Conservation (phyloP, 2,113 vertebrate genomes). For the Lycaon pictus region DNA sequence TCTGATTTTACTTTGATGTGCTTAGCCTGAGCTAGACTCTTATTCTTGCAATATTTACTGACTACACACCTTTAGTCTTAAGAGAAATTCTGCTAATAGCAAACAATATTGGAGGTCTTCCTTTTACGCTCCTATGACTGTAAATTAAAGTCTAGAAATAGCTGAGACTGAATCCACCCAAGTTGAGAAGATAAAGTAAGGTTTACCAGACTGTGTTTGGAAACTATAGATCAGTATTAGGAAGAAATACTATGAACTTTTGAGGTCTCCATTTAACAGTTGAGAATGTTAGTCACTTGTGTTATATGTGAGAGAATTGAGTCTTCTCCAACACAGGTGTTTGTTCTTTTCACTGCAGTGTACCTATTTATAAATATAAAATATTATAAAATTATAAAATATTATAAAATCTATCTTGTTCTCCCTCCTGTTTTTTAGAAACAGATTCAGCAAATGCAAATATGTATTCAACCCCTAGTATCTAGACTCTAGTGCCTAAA, state of each 20-base stretch:
- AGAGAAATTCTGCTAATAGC: background rate
- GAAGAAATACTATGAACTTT: background rate
- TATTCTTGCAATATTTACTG: background rate
- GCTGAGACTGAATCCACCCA: background rate
- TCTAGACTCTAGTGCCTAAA: background rate
- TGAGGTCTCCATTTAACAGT: background rate
- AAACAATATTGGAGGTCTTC: background rate
- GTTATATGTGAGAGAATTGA: background rate
- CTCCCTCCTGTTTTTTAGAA: background rate
- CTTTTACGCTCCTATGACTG: background rate
- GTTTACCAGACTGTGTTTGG: background rate
- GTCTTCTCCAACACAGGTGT: background rate
- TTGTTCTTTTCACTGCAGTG: background rate
- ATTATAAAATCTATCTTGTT: background rate
- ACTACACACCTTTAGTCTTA: background rate
- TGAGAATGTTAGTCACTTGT: background rate
- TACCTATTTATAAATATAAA: background rate
- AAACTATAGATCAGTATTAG: background rate
- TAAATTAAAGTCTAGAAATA: background rate
- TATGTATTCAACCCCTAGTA: background rate
- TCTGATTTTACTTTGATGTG: constrained; percentile 17
- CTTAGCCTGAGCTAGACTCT: background rate
- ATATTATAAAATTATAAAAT: background rate
- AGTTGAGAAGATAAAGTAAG: background rate
- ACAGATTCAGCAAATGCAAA: constrained; percentile 36